Evolutionary conservation across 2,888 invertebrate species (phyloP).

Genomic region (Amiota minor): DNA sequence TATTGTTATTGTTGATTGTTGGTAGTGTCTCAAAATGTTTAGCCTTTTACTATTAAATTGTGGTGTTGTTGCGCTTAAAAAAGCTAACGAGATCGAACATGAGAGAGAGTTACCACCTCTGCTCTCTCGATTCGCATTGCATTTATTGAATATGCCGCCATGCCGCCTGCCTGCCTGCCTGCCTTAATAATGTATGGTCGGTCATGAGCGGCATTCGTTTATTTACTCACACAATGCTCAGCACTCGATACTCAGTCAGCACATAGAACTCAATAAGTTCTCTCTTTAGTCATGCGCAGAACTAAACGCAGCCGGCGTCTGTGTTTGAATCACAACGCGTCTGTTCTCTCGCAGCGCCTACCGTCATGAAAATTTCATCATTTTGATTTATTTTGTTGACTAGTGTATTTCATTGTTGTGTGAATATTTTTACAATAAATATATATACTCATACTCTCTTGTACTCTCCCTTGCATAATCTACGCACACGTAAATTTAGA

Average conservation of each 20-base stretch:
- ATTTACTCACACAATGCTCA: too few species aligned
- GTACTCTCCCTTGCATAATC: not conserved
- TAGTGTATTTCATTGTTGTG: not conserved
- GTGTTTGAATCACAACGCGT: not conserved
- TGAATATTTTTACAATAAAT: not conserved
- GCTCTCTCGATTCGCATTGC: not conserved
- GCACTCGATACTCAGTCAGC: too few species aligned
- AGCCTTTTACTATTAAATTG: constrained; percentile 26
- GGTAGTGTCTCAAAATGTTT: constrained; percentile 36
- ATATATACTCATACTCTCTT: too few species aligned
- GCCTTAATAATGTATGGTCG: not conserved
- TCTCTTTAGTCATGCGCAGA: too few species aligned
- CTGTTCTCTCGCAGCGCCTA: not conserved
- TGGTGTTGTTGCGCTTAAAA: constrained; percentile 7
- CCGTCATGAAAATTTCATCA: not conserved
- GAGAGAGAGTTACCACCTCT: not conserved
- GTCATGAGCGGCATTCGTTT: not conserved
- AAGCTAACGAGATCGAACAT: not conserved
- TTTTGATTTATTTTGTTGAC: not conserved
- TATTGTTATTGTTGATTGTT: constrained; percentile 8
- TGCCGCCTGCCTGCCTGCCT: too few species aligned
- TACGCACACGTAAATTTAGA: not conserved
- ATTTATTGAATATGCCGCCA: not conserved
- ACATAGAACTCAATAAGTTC: too few species aligned
- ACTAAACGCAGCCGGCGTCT: not conserved